Evolutionary conservation across 37 sponge, comb jelly and placozoan genomes (phyloP).

Genomic region (Dysidea cf. avara): DNA sequence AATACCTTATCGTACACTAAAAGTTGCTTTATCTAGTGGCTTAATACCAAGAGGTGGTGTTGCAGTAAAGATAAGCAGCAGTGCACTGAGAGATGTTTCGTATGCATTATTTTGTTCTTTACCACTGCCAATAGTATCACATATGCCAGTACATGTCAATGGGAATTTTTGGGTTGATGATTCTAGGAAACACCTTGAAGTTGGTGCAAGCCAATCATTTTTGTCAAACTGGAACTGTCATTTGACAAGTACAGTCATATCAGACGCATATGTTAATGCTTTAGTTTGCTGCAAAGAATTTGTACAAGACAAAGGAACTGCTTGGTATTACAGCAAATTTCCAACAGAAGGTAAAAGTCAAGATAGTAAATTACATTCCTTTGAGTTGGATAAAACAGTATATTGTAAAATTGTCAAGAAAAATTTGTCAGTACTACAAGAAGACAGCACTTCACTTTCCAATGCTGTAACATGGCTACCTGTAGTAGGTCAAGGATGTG

Average conservation of each 20-base stretch:
- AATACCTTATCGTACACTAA: background rate
- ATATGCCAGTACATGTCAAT: constrained; percentile 73
- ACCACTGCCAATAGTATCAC: constrained; percentile 41
- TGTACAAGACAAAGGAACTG: background rate
- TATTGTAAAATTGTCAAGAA: background rate
- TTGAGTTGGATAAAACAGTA: background rate
- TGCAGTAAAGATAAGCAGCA: constrained; percentile 14
- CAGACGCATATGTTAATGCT: constrained; percentile 42
- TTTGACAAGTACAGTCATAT: constrained; percentile 17
- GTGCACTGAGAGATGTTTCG: background rate
- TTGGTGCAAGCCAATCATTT: background rate
- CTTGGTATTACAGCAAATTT: constrained; percentile 50
- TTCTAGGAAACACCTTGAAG: constrained; percentile 60
- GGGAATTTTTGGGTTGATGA: constrained; percentile 70
- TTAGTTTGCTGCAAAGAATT: constrained; percentile 17
- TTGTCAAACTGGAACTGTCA: constrained; percentile 41
- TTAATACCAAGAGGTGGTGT: constrained; percentile 62
- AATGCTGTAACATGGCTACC: too few species aligned
- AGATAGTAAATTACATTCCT: background rate
- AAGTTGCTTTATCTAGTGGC: background rate
- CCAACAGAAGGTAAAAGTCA: background rate
- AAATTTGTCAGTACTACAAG: background rate
- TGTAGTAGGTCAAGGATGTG: too few species aligned
- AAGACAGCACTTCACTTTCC: too few species aligned
- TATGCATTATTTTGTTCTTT: constrained; percentile 41